phyloP scores from a whole-genome alignment of 2,797 vertebrate species.

The Sebastes aleutianus region DNA sequence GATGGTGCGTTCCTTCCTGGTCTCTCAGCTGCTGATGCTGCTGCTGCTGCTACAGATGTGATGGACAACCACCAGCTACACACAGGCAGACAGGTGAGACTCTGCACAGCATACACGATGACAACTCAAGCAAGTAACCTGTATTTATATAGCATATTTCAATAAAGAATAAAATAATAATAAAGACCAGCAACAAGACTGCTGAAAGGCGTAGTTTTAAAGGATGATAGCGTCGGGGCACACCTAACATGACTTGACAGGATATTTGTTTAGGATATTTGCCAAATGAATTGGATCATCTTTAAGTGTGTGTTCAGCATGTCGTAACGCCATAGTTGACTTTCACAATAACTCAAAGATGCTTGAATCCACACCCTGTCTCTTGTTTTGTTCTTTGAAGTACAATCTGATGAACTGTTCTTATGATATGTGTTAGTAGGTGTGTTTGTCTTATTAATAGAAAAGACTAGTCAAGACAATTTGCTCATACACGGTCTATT shows the following conservation, averaged over 20 bases:
- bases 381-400: not conserved
- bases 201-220: too few relatives aligned
- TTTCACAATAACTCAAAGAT: not conserved
- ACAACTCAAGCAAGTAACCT: not conserved
- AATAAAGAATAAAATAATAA: too few relatives aligned
- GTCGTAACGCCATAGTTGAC: not conserved
- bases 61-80: not conserved
- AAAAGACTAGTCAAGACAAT: not conserved
- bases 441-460: not conserved
- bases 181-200: too few relatives aligned
- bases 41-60: slow-evolving; percentile 8
- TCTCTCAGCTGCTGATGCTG: slow-evolving; percentile 7
- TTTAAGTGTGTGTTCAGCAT: too few relatives aligned
- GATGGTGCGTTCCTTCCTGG: not conserved
- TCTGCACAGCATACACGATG: not conserved
- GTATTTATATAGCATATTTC: too few relatives aligned
- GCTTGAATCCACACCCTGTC: slow-evolving; percentile 1
- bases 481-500: not conserved
- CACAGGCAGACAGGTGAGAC: slow-evolving; percentile 29
- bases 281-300: not conserved
- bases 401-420: not conserved
- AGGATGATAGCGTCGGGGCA: too few relatives aligned
- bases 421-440: not conserved
- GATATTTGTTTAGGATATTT: too few relatives aligned
- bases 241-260: too few relatives aligned